These are phyloP conservation scores for Erythrocercus mccallii DNA, from an alignment of 2,113 vertebrate species.

Conservation along the genomic window DNA sequence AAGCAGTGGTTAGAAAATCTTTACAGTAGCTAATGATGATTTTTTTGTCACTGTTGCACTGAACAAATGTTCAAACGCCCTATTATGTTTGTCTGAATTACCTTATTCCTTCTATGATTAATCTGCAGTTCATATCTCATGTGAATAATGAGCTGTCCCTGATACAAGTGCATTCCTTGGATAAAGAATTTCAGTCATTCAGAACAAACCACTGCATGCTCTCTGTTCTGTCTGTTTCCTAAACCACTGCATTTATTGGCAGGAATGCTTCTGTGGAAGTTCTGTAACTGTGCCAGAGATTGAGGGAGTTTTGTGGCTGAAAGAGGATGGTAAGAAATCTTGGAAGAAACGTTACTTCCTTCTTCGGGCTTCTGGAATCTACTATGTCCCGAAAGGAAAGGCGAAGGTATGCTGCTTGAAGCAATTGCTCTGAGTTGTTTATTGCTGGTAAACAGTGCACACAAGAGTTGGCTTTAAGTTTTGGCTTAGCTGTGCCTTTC, in stretches of 20 bases:
- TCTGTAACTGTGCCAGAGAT: slow-evolving; percentile 97
- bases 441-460: not conserved
- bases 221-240: not conserved
- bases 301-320: slow-evolving; percentile 95
- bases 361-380: slow-evolving; percentile 93
- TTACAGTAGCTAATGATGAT: not conserved
- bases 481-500: not conserved
- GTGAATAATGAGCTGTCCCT: not conserved
- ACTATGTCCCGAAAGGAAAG: slow-evolving; percentile 98
- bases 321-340: slow-evolving; percentile 97
- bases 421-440: not conserved
- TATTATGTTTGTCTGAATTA: not conserved
- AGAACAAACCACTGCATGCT: not conserved
- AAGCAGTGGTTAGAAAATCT: not conserved
- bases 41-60: not conserved
- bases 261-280: slow-evolving; percentile 98
- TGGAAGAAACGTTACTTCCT: slow-evolving; percentile 99
- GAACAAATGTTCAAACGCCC: not conserved
- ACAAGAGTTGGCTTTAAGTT: not conserved
- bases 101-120: not conserved
- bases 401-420: slow-evolving; percentile 80
- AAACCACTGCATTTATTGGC: not conserved
- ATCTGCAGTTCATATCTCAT: not conserved
- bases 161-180: not conserved
- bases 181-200: not conserved